Evolutionary conservation across 2,888 invertebrate species (phyloP).

Genomic region (Eurytoma californica): DNA sequence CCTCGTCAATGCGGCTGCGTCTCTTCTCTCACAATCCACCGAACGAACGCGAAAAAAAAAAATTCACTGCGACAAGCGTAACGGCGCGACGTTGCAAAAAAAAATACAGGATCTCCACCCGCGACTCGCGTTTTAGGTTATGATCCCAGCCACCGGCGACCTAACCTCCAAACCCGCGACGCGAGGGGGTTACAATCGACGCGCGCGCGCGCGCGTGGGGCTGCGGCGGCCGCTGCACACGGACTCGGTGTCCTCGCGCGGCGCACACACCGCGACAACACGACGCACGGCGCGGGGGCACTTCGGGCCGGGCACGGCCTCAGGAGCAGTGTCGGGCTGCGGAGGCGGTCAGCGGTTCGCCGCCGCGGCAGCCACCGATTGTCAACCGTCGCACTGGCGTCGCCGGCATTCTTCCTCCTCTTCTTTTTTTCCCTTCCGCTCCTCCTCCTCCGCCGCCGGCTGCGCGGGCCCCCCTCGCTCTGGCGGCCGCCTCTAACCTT

Average conservation of each 20-base stretch:
- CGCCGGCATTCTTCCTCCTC: constrained; percentile 49
- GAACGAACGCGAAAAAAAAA: not conserved
- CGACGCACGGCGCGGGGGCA: not conserved
- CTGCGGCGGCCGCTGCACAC: not conserved
- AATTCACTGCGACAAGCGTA: not conserved
- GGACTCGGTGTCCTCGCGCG: constrained; percentile 20
- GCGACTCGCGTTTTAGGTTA: constrained; percentile 37
- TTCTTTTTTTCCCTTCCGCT: constrained; percentile 2
- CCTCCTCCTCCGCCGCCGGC: not conserved
- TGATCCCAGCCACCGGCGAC: constrained; percentile 66
- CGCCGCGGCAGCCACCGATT: constrained; percentile 45
- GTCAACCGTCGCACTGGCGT: constrained; percentile 48
- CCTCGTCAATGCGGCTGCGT: constrained; percentile 35
- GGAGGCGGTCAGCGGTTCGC: constrained; percentile 41
- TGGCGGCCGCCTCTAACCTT: not conserved
- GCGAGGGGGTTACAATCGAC: constrained; percentile 53
- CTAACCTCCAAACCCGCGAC: constrained; percentile 68
- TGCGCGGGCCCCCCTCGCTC: not conserved
- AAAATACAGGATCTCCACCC: constrained; percentile 18
- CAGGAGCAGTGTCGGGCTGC: constrained; percentile 36
- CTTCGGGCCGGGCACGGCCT: constrained; percentile 22
- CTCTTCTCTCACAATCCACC: constrained; percentile 2
- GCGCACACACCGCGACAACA: constrained; percentile 7
- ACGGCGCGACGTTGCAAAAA: constrained; percentile 10
- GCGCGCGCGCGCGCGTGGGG: constrained; percentile 21